Base-by-base conservation (phyloP, 2,113 vertebrate genomes). In the Phoxinus phoxinus region DNA sequence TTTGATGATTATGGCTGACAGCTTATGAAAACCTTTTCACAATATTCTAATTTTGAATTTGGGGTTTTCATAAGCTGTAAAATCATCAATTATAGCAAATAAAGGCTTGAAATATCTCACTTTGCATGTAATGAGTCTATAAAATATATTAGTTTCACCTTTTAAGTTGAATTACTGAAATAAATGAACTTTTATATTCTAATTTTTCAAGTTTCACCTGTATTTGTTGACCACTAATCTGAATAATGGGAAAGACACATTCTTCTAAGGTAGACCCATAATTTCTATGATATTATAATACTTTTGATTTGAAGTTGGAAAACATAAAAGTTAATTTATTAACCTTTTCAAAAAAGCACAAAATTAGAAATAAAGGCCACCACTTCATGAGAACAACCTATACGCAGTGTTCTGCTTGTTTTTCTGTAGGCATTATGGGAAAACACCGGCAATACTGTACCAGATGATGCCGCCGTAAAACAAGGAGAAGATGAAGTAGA, bases 391-490 rank as follows among this genome's bases (percentile, higher is more conserved):
- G 58, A n/a, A 59, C 2, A 25, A n/a, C 23, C 58, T 11, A 23
- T 23, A 58, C 2, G 8, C 51, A 19, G 12, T 44, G 41, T 17
- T 13, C 46, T 48, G 56, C 56, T 9, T 58, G 56, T 41, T 41
- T 6, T 21, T 23, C 67, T 37, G 19, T 23, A 41, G 19, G 21
- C 21, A n/a, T 23, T 73, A 7, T 56, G 74, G 7, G 46, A 53
- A 32, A 56, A 13, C 48, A 32, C 4, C 0, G 3, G 76, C 7
- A 61, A 59, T 46, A 32, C 78, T 95, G 96, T 90, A 99, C 98
- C 98, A 99, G 91, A 98, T 96, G 93, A 99, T 98, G 87, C 97
- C 98, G 87, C 97, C 97, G 86, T 99, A 99, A 95, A 99, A 99
- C 90, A 99, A 95, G 83, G 98, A 99, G 93, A 99, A 99, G 91